phyloP scores from a whole-genome alignment of 2,888 invertebrate genomes.

The Leptinotarsa peninsularis region DNA sequence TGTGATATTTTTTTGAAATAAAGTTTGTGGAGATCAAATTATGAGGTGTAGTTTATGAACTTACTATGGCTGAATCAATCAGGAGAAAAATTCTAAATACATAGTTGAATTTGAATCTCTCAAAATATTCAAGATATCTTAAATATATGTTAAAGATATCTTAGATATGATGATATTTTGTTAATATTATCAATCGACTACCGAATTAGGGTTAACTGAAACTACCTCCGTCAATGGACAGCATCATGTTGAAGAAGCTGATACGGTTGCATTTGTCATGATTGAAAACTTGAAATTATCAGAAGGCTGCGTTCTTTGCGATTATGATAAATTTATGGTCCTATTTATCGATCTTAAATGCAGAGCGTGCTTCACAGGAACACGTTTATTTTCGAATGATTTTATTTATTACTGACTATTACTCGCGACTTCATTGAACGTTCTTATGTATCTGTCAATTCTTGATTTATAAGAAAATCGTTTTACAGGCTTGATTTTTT shows the following conservation, averaged over 20 bases:
- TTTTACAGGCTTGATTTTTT: no score
- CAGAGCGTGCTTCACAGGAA: background rate
- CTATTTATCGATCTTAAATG: background rate
- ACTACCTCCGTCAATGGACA: background rate
- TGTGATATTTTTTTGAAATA: no score
- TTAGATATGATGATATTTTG: no score
- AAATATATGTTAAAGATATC: no score
- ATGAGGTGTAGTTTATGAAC: no score
- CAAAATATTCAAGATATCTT: no score
- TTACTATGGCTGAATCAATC: no score
- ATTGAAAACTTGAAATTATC: conserved; percentile 11
- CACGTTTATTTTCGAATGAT: background rate
- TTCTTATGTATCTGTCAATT: background rate
- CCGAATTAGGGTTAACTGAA: no score
- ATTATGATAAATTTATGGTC: background rate
- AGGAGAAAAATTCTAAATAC: no score
- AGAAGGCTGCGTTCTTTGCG: background rate
- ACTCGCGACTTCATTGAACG: background rate
- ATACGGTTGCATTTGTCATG: conserved; percentile 3
- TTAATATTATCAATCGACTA: no score
- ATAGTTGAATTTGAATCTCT: no score
- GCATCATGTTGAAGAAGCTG: background rate
- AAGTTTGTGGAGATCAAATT: no score
- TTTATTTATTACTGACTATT: background rate
- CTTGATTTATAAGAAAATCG: background rate